These are phyloP conservation scores for Puntigrus tetrazona DNA, from an alignment of 2,113 vertebrate species.

Conservation along the genomic window DNA sequence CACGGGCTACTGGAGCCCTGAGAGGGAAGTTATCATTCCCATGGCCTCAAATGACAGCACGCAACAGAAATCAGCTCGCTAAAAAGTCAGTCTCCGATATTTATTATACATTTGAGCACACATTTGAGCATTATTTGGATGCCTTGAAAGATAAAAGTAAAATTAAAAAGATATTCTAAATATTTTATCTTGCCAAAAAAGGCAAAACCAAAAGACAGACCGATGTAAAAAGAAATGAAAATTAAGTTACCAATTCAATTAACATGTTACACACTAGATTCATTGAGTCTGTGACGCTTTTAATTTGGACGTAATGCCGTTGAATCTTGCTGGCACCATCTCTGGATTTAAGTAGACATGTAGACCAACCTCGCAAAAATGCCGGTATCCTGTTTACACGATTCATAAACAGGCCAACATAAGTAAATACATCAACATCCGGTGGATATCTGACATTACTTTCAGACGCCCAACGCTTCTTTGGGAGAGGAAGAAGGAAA, in stretches of 20 bases:
- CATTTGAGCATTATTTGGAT: not conserved
- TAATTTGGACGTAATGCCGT: not conserved
- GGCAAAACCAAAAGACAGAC: not conserved
- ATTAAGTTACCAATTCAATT: not conserved
- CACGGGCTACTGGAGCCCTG: not conserved
- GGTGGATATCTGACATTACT: not conserved
- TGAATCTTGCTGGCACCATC: not conserved
- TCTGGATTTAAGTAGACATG: not conserved
- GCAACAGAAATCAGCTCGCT: constrained; percentile 3
- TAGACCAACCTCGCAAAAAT: not conserved
- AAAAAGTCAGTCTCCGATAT: not conserved
- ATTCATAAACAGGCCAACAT: constrained; percentile 6
- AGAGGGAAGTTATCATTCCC: constrained; percentile 27
- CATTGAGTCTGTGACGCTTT: not conserved
- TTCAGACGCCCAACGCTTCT: not conserved
- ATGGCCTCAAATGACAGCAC: not conserved
- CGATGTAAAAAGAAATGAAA: not conserved
- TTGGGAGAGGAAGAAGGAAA: not conserved
- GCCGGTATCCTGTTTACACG: constrained; percentile 1
- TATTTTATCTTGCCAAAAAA: not conserved
- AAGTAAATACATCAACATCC: constrained; percentile 37
- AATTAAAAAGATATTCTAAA: not conserved
- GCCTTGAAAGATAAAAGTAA: not conserved
- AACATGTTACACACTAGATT: not conserved
- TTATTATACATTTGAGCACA: constrained; percentile 5